Conservation (phyloP, 1,140 invertebrate species). For the Augochlora pura region DNA sequence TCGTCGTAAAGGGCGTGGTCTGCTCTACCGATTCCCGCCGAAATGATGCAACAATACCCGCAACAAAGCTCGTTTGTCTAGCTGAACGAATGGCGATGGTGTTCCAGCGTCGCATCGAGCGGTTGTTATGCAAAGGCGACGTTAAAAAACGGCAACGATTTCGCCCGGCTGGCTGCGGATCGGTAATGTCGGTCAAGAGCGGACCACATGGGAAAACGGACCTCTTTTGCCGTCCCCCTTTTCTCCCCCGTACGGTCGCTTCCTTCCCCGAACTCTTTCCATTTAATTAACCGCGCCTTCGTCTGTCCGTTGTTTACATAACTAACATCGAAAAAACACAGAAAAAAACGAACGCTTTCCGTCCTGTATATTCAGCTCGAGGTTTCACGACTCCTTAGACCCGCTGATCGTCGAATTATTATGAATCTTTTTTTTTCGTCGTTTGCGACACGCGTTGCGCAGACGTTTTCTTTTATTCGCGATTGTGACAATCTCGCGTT, state of each 20-base stretch:
- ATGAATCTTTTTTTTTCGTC: conserved; percentile 46
- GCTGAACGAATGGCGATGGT: conserved; percentile 34
- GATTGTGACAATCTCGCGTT: conserved; percentile 36
- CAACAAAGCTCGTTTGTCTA: conserved; percentile 55
- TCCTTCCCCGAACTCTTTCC: neutral
- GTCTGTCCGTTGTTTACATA: neutral
- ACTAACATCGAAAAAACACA: conserved; percentile 8
- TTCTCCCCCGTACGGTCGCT: neutral
- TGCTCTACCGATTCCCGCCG: neutral
- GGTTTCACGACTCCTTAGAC: conserved; percentile 30
- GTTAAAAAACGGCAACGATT: conserved; percentile 16
- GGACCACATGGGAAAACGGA: neutral
- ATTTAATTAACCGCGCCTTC: neutral
- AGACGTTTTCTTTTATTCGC: conserved; percentile 39
- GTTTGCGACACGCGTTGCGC: conserved; percentile 41
- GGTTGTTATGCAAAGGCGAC: conserved; percentile 29
- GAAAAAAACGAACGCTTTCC: neutral
- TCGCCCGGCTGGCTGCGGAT: conserved; percentile 4
- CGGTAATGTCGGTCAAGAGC: conserved; percentile 29
- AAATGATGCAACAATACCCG: conserved; percentile 20
- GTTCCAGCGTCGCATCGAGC: conserved; percentile 24
- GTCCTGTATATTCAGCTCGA: conserved; percentile 22
- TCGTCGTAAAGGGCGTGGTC: conserved; percentile 22
- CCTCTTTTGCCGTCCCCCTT: too few relatives aligned
- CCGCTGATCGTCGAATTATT: conserved; percentile 24